Evolutionary conservation across 53 echinoderm and acorn worm genomes (phyloP).

Genomic region (Arbacia lixula): DNA sequence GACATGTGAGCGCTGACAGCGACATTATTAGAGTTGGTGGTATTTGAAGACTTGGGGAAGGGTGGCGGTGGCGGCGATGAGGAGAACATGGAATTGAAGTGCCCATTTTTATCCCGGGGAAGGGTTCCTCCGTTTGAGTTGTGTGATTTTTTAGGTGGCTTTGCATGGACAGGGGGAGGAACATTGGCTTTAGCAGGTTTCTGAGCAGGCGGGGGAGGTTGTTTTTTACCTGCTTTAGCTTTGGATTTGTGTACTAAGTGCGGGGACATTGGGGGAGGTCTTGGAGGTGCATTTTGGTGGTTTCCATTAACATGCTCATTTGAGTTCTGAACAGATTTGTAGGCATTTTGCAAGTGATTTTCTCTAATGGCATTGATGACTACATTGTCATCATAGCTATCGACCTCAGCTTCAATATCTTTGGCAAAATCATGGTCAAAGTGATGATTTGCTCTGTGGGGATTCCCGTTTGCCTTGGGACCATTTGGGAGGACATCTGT

Average conservation of each 20-base stretch:
- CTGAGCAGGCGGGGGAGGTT: conserved; percentile 43
- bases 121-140: background rate
- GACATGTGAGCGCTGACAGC: conserved; percentile 47
- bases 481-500: conserved; percentile 8
- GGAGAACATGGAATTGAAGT: background rate
- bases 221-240: conserved; percentile 50
- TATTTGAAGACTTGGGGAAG: conserved; percentile 32
- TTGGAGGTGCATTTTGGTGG: conserved; percentile 9
- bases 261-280: conserved; percentile 26
- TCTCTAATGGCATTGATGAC: conserved; percentile 42
- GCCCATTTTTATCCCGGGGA: conserved; percentile 18
- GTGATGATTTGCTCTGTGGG: background rate
- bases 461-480: conserved; percentile 19
- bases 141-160: conserved; percentile 24
- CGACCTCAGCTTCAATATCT: conserved; percentile 33
- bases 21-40: conserved; percentile 52
- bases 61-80: conserved; percentile 11
- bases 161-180: conserved; percentile 48
- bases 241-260: conserved; percentile 8
- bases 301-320: conserved; percentile 16
- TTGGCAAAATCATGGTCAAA: conserved; percentile 16
- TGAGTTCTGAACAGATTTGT: background rate
- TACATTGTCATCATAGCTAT: conserved; percentile 36
- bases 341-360: background rate
- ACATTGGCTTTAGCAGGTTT: conserved; percentile 25